These are phyloP conservation scores for Zaprionus lachaisei DNA, from an alignment of 1,140 invertebrate species.

Conservation along the genomic window DNA sequence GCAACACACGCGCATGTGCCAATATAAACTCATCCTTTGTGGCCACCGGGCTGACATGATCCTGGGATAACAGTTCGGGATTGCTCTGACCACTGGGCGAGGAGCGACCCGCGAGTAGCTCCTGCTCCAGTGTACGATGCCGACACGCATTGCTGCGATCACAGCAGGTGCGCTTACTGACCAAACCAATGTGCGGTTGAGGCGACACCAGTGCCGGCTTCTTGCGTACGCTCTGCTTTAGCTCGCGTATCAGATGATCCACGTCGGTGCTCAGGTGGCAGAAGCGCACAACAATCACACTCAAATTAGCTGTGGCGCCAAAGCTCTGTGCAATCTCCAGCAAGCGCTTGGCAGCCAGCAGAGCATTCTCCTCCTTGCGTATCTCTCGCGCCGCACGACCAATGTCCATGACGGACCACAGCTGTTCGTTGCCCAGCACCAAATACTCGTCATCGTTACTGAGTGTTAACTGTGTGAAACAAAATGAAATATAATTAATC, in stretches of 20 bases:
- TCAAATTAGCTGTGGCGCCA: slow-evolving; percentile 92
- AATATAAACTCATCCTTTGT: slow-evolving; percentile 71
- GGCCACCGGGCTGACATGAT: slow-evolving; percentile 32
- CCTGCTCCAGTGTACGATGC: slow-evolving; percentile 83
- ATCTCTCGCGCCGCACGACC: slow-evolving; percentile 91
- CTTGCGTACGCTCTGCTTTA: slow-evolving; percentile 89
- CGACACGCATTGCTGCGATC: slow-evolving; percentile 87
- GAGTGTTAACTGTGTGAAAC: slow-evolving; percentile 85
- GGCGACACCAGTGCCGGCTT: slow-evolving; percentile 83
- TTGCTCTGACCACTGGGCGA: slow-evolving; percentile 94
- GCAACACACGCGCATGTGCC: slow-evolving; percentile 81
- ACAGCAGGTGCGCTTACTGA: slow-evolving; percentile 87
- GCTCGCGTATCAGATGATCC: slow-evolving; percentile 90
- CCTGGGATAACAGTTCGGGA: slow-evolving; percentile 85
- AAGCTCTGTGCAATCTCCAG: slow-evolving; percentile 93
- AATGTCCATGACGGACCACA: slow-evolving; percentile 91
- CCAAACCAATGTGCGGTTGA: slow-evolving; percentile 70
- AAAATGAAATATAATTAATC: background rate
- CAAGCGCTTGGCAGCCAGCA: slow-evolving; percentile 91
- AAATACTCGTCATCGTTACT: slow-evolving; percentile 93
- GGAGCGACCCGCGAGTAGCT: slow-evolving; percentile 87
- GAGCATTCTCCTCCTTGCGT: slow-evolving; percentile 89
- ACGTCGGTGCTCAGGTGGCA: slow-evolving; percentile 88
- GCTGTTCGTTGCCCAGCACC: slow-evolving; percentile 90
- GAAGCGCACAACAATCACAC: slow-evolving; percentile 90